Evolutionary conservation across 2,888 invertebrate genomes (phyloP), one percentile per base, ranked within the genome.

Genomic region (Aleiodes testaceus): DNA sequence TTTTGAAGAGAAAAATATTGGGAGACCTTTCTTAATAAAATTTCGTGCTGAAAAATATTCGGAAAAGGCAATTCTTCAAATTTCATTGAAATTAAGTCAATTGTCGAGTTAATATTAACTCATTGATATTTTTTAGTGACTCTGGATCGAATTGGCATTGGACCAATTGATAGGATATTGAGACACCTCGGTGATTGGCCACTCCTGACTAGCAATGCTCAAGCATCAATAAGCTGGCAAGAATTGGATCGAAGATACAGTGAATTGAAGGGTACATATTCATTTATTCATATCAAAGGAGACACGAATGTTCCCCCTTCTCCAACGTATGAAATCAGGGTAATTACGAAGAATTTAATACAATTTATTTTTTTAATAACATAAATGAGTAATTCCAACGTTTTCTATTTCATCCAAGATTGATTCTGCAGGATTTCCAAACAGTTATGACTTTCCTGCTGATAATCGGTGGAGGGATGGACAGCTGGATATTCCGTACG

Each of bases 151-250:
- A 55, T 16, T 20, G 79, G 79, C 0, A 47, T 81, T 1, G 70
- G 70, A 5, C 75, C 80, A 5, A 1, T 80, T 3, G 5, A 76
- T 6, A 65, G 64, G 2, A 74, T 75, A 3, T 2, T 77, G 14
- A 70, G 74, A 44, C 55, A 65, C 3, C 52, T 68, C 18, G 80
- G 79, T 3, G 79, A 77, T 2, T 79, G 79, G 79, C 80, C 80
- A 1, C 42, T 80, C 42, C 70, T 72, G 1, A 75, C 78, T 69
- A 76, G 77, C 77, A 30, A 78, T 22, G 66, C 71, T 0, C n/a
- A 64, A 9, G 69, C 72, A n/a, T 7, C 14, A 16, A 76, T 77
- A 3, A 71, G 22, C 1, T 80, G 80, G 80, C 74, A 75, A 52
- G 61, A 65, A 42, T 72, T 80, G n/a, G 79, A 81, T 18, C 64